Conservation (phyloP, 2,113 vertebrate genomes). For the human (Homo sapiens) region DNA sequence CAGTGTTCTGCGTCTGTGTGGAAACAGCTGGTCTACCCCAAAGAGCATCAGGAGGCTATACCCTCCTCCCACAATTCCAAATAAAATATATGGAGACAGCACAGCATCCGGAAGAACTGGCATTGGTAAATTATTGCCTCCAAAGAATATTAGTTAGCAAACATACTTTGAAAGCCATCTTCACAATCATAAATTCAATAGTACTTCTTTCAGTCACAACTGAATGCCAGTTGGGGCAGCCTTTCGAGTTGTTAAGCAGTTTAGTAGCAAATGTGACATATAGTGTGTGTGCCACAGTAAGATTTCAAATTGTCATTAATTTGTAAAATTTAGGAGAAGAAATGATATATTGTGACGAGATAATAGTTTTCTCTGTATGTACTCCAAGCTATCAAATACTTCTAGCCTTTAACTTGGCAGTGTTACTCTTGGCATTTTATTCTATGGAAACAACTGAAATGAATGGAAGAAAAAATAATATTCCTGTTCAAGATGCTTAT, state of each 20-base stretch:
- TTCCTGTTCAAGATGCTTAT: background rate
- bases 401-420: background rate
- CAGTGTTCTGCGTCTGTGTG: too few relatives aligned
- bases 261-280: rapidly evolving
- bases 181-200: background rate
- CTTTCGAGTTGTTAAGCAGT: rapidly evolving
- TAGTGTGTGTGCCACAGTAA: rapidly evolving
- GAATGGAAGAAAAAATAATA: background rate
- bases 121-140: rapidly evolving
- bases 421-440: background rate
- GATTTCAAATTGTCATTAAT: background rate
- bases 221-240: rapidly evolving
- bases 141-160: background rate
- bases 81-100: background rate
- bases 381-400: background rate
- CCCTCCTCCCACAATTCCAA: background rate
- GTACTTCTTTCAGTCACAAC: background rate
- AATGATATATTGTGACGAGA: rapidly evolving
- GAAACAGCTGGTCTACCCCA: too few relatives aligned
- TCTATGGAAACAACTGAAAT: background rate
- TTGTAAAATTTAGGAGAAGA: background rate
- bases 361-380: background rate
- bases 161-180: background rate
- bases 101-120: background rate
- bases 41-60: too few relatives aligned